These are phyloP conservation scores for Drosophila punjabiensis DNA, from an alignment of 1,140 invertebrate species.

Conservation along the genomic window DNA sequence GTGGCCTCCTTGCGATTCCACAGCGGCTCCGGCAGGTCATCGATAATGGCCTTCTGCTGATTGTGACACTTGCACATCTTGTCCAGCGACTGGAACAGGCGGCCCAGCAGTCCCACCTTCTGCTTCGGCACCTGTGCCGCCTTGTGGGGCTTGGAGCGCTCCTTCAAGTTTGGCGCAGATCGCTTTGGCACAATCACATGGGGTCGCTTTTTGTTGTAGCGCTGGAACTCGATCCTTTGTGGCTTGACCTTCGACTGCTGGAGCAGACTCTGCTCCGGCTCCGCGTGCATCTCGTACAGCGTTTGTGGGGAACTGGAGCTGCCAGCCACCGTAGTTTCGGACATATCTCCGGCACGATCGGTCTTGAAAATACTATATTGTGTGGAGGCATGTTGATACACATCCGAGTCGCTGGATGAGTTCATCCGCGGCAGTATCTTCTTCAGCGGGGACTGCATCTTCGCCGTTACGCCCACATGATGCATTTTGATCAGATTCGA, in stretches of 20 bases:
- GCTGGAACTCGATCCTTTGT: slow-evolving; percentile 77
- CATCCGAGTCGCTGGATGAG: slow-evolving; percentile 70
- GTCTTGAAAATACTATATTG: slow-evolving; percentile 69
- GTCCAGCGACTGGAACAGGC: slow-evolving; percentile 64
- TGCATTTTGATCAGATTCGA: slow-evolving; percentile 74
- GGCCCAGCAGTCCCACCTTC: slow-evolving; percentile 38
- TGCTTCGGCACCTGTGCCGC: slow-evolving; percentile 4
- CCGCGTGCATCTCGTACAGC: slow-evolving; percentile 72
- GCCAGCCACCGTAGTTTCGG: slow-evolving; percentile 39
- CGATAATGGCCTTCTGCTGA: slow-evolving; percentile 44
- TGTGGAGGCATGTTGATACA: slow-evolving; percentile 33
- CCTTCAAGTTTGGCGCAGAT: slow-evolving; percentile 12
- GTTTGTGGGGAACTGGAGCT: slow-evolving; percentile 39
- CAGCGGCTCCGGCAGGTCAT: slow-evolving; percentile 67
- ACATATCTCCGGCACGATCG: slow-evolving; percentile 40
- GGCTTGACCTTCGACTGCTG: slow-evolving; percentile 40
- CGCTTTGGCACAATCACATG: slow-evolving; percentile 32
- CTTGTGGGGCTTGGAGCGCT: slow-evolving; percentile 12
- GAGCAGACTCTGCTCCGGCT: slow-evolving; percentile 37
- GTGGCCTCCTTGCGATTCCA: slow-evolving; percentile 66
- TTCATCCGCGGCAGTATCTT: slow-evolving; percentile 55
- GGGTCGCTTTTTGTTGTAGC: slow-evolving; percentile 57
- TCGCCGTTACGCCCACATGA: slow-evolving; percentile 81
- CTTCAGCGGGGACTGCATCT: slow-evolving; percentile 70
- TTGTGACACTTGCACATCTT: slow-evolving; percentile 71